Evolutionary conservation across 2,113 vertebrate species (phyloP).

Genomic region (Sitta europaea): DNA sequence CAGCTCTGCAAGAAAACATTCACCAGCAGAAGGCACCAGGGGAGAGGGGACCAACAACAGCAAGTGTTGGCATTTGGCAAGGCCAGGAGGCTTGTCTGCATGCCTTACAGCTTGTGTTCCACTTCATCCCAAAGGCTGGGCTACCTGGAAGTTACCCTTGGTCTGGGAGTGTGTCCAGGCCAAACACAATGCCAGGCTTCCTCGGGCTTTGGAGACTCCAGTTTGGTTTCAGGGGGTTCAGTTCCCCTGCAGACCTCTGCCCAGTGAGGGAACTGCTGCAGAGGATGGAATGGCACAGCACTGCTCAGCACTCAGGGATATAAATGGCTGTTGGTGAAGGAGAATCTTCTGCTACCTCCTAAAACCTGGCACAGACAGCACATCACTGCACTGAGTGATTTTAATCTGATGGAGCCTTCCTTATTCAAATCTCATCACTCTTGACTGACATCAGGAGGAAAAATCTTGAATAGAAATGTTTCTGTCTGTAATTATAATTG

Average conservation of each 20-base stretch:
- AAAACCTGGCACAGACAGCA: background rate
- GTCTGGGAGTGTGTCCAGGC: background rate
- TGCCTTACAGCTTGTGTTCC: background rate
- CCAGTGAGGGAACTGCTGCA: rapidly evolving
- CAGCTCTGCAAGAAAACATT: background rate
- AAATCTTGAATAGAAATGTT: background rate
- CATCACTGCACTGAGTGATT: background rate
- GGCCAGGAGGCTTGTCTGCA: background rate
- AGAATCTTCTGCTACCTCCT: background rate
- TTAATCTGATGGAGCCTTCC: background rate
- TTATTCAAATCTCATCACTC: background rate
- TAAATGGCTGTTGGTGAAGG: background rate
- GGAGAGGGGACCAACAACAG: rapidly evolving
- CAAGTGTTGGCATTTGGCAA: rapidly evolving
- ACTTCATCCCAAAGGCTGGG: background rate
- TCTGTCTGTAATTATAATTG: background rate
- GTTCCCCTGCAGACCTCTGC: background rate
- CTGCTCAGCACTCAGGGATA: background rate
- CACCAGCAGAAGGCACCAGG: background rate
- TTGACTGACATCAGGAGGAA: background rate
- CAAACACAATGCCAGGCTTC: background rate
- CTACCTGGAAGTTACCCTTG: background rate
- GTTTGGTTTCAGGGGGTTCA: background rate
- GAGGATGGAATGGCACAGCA: background rate
- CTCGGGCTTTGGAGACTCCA: background rate